Conservation (phyloP, 92 coral and sea anemone species). For the Zoanthus sociatus region DNA sequence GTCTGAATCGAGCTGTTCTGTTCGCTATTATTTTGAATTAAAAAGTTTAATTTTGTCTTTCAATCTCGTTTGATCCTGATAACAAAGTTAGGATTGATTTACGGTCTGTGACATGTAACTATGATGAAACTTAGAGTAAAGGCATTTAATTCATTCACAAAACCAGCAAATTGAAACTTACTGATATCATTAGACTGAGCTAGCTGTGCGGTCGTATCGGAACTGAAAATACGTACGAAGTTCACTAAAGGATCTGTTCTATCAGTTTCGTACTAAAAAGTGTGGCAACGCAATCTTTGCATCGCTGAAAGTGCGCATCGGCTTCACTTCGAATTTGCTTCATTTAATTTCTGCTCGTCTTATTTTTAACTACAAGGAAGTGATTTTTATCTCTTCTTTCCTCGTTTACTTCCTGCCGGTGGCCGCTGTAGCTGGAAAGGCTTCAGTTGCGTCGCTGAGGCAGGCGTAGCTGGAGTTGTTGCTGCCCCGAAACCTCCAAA, state of each 20-base stretch:
- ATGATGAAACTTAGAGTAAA: not conserved
- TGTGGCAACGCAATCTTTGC: too few relatives aligned
- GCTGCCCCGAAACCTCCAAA: conserved; percentile 61
- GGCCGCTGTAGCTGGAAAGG: conserved; percentile 92
- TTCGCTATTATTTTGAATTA: too few relatives aligned
- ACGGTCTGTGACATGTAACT: not conserved
- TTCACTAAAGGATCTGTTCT: not conserved
- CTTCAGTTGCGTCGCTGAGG: conserved; percentile 73
- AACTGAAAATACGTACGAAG: too few relatives aligned
- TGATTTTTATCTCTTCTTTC: conserved; percentile 76
- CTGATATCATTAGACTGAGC: not conserved
- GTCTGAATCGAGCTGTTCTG: too few relatives aligned
- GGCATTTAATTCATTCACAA: not conserved
- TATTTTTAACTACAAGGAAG: not conserved
- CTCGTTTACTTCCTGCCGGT: conserved; percentile 92
- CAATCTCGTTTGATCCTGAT: too few relatives aligned
- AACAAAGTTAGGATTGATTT: not conserved
- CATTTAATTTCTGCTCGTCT: too few relatives aligned
- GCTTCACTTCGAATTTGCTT: too few relatives aligned
- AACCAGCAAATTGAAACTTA: not conserved
- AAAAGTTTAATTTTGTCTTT: too few relatives aligned
- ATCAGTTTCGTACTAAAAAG: not conserved
- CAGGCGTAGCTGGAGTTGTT: conserved; percentile 45
- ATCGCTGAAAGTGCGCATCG: too few relatives aligned
- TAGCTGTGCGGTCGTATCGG: too few relatives aligned